Evolutionary conservation across 2,113 vertebrate genomes (phyloP).

Genomic region (Scolopax mira): DNA sequence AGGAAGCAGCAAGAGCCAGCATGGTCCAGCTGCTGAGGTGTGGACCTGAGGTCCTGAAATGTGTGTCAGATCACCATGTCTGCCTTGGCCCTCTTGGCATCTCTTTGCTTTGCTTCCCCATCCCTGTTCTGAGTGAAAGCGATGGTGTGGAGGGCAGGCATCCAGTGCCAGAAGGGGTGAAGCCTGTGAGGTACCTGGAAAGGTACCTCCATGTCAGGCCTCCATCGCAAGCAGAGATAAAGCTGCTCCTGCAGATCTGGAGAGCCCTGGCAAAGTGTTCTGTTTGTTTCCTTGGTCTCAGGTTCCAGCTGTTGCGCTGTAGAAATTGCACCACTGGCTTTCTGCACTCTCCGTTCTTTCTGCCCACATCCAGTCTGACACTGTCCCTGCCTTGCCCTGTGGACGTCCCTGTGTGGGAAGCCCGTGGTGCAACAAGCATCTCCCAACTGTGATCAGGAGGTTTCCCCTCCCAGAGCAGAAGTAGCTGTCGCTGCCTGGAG

Average conservation of each 20-base stretch:
- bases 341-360: not conserved
- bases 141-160: fast-evolving
- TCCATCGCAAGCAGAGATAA: not conserved
- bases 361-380: too few relatives aligned
- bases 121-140: not conserved
- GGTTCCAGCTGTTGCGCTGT: not conserved
- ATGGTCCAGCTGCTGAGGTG: fast-evolving
- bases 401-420: not conserved
- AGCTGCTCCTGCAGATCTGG: not conserved
- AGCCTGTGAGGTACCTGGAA: not conserved
- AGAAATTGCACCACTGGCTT: not conserved
- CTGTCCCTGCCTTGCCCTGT: not conserved
- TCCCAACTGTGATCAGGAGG: not conserved
- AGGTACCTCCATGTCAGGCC: not conserved
- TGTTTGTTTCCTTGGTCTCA: fast-evolving
- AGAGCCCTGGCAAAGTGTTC: too few relatives aligned
- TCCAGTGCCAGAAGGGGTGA: not conserved
- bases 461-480: not conserved
- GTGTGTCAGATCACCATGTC: fast-evolving
- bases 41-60: not conserved
- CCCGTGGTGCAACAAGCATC: fast-evolving
- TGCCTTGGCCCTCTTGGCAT: not conserved
- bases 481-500: not conserved
- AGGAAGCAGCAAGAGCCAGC: too few relatives aligned
- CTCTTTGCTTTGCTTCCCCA: fast-evolving